Evolutionary conservation across 2,113 vertebrate genomes (phyloP), one percentile per base, ranked within the genome.

Genomic region (Probosciger aterrimus): DNA sequence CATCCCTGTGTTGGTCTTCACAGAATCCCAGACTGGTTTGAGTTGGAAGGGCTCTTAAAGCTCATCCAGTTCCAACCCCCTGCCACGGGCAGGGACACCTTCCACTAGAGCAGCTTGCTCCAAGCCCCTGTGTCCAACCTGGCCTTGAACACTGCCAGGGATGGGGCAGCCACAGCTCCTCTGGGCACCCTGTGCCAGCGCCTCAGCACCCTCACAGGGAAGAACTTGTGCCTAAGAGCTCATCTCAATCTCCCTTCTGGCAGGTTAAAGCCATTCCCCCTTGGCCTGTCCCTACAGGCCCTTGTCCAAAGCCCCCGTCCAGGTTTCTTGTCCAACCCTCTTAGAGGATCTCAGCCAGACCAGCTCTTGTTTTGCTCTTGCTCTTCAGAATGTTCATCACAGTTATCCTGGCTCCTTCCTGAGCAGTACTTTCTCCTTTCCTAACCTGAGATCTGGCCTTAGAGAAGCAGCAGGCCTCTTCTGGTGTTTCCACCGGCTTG

Each of bases 341-440:
- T 18, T 1, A 1, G 6, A 44, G 33, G 25, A 41, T 1, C 41
- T 73, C 16, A 0, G 8, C 41, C 19, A 8, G 50, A 3, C 50
- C 27, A 4, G 1, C 31, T 39, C 24, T 0, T 8, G 2, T 28
- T 7, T 16, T 18, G 41, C 65, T 46, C 37, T 3, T 53, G 47
- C 52, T 60, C 62, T 70, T 41, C n/a, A 4, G 6, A 39, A 4
- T 2, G 22, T 0, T 12, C 3, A 10, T 6, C 4, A 3, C 30
- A 6, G 3, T 18, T 23, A 49, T 4, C 39, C 16, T 2, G 0
- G 6, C 64, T 19, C 63, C 17, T 18, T 7, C 3, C 57, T 4
- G 37, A 43, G 52, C 4, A 0, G 39, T 35, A 2, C 62, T n/a
- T 33, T 25, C 65, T 17, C 30, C 49, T 14, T 24, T 30, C 20